These are phyloP conservation scores for Anarhynchus alexandrinus DNA, from an alignment of 2,113 vertebrate species.

Conservation along the genomic window DNA sequence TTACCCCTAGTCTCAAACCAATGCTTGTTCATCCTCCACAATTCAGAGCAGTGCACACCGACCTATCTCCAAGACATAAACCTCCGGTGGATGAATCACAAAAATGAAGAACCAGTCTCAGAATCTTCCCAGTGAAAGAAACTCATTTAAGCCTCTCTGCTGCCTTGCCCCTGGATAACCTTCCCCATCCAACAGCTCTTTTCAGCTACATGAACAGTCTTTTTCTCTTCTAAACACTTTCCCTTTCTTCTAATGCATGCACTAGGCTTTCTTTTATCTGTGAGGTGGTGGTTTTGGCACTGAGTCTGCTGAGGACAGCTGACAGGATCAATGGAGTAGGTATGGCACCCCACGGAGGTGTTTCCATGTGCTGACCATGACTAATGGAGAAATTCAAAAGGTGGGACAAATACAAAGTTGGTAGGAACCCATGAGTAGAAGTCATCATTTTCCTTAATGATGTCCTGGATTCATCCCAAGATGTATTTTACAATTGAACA, in stretches of 20 bases:
- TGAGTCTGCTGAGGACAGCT: neutral
- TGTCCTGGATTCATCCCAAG: neutral
- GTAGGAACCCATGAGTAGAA: neutral
- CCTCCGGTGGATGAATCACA: neutral
- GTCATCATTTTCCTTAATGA: neutral
- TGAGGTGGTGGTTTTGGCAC: neutral
- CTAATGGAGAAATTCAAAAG: neutral
- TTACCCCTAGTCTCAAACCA: neutral
- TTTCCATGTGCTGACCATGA: neutral
- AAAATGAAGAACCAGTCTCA: neutral
- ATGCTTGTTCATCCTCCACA: neutral
- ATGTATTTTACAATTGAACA: neutral
- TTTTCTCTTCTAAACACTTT: neutral
- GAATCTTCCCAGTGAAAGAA: neutral
- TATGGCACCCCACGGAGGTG: neutral
- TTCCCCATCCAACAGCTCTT: neutral
- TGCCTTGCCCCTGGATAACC: neutral
- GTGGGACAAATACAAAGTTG: neutral
- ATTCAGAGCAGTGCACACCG: neutral
- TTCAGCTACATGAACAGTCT: neutral
- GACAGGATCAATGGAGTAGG: neutral
- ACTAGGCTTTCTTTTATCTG: neutral
- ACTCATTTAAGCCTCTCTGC: neutral
- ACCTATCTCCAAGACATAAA: neutral
- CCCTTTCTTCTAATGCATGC: neutral